Base-by-base conservation (phyloP, 2,113 vertebrate species). In the Menura novaehollandiae region DNA sequence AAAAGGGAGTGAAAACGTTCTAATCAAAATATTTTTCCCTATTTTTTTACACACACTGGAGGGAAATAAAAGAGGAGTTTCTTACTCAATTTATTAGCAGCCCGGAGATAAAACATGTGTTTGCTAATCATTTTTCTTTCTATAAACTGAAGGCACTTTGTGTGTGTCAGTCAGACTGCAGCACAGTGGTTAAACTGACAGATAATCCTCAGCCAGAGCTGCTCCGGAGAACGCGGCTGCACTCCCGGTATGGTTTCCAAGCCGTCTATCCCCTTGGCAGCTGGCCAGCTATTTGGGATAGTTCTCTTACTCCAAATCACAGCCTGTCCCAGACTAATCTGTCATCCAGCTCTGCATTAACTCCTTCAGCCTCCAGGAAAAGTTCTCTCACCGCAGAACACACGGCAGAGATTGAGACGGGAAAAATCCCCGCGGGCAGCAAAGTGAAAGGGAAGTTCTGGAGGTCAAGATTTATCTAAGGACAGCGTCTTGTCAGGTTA, bases 281-380 rank as follows among this genome's bases (percentile, higher is more conserved):
- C 72, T 47, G 66, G 75, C 84, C 96, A 96, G 76, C 88, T 77
- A 60, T 85, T 91, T 89, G 71, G 87, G 92, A 95, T 81, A 47
- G 68, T 13, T 96, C 74, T 85, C 78, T 88, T 35, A 32, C 92
- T 94, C 89, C 84, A 94, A 85, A 95, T 88, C 91, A 94, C 90
- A 95, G 91, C 60, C 78, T 67, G 88, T 85, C 93, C 94, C 47
- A 46, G 80, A 41, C 72, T 91, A 51, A 95, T 76, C 88, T 77
- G 59, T 90, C 86, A 91, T 93, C 84, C 92, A 46, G 33, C 75
- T 88, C 86, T 88, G 83, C 52, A 51, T 93, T 96, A 97, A 94
- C 85, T 59, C 91, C 75, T 91, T 66, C 90, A 44, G 71, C 60
- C 90, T 78, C 47, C 11, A 58, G 37, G 55, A 59, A 67, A 79